phyloP scores from a whole-genome alignment of 2,113 vertebrate genomes.

The Amazona vittata region DNA sequence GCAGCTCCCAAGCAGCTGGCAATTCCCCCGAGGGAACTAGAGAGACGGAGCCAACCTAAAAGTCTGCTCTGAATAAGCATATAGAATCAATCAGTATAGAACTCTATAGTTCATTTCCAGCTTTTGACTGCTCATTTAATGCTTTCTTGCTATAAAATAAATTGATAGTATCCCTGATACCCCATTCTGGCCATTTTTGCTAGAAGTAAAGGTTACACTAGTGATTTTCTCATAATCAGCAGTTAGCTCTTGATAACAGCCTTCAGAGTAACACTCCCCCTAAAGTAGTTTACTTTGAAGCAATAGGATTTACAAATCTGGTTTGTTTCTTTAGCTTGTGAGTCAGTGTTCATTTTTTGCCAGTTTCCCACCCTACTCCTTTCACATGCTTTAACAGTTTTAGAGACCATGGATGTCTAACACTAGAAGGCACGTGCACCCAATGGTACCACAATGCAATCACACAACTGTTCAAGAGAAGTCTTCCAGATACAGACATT shows the following conservation, averaged over 20 bases:
- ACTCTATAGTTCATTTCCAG: neutral
- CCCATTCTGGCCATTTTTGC: neutral
- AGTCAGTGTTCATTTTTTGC: neutral
- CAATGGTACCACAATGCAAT: neutral
- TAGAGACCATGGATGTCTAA: neutral
- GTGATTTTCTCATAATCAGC: neutral
- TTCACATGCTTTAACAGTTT: neutral
- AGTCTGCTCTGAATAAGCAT: neutral
- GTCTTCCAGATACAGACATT: neutral
- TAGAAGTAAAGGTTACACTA: neutral
- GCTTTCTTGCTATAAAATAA: neutral
- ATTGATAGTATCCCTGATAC: rapidly evolving
- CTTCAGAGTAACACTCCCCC: neutral
- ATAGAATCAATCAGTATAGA: neutral
- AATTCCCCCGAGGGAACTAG: neutral
- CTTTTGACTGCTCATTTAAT: neutral
- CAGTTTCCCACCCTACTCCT: neutral
- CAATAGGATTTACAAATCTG: neutral
- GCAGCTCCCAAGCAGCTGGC: neutral
- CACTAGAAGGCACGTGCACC: neutral
- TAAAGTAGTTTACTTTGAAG: neutral
- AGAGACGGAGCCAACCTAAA: neutral
- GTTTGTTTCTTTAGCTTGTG: neutral
- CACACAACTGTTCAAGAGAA: neutral
- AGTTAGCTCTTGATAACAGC: neutral